These are phyloP conservation scores for Marisa cornuarietis DNA, from an alignment of 1,140 invertebrate species.

Conservation along the genomic window DNA sequence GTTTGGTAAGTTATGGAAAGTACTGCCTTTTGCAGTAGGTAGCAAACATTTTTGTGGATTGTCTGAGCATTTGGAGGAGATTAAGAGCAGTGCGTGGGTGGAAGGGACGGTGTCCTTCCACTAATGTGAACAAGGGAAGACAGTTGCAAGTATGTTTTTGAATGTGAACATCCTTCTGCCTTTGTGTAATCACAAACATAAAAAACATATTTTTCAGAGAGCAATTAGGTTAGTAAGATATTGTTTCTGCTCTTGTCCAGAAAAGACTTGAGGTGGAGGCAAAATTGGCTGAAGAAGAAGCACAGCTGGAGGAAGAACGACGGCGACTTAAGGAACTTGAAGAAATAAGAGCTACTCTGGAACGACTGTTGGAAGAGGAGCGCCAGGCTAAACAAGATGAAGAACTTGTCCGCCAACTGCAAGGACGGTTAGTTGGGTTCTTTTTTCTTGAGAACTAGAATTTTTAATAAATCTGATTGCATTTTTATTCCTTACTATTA, in stretches of 20 bases:
- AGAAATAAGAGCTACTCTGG: conserved; percentile 74
- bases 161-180: no score
- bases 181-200: no score
- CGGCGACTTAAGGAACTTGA: conserved; percentile 78
- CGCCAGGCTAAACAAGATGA: conserved; percentile 84
- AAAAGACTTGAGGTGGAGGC: conserved; percentile 39
- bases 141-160: no score
- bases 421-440: conserved; percentile 69
- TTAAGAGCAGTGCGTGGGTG: no score
- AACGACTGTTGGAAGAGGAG: conserved; percentile 79
- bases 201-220: no score
- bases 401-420: conserved; percentile 80
- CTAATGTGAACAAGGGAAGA: no score
- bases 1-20: no score
- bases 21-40: no score
- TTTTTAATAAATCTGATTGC: not conserved
- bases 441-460: not conserved
- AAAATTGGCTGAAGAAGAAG: conserved; percentile 70
- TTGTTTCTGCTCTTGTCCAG: conserved; percentile 10
- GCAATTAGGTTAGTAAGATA: no score
- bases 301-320: conserved; percentile 76
- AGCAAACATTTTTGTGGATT: no score
- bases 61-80: no score
- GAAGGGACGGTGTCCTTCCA: no score
- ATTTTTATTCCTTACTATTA: not conserved